Evolutionary conservation across 2,797 vertebrate species (phyloP), one percentile per base, ranked within the genome.

Genomic region (Urosaurus nigricauda): DNA sequence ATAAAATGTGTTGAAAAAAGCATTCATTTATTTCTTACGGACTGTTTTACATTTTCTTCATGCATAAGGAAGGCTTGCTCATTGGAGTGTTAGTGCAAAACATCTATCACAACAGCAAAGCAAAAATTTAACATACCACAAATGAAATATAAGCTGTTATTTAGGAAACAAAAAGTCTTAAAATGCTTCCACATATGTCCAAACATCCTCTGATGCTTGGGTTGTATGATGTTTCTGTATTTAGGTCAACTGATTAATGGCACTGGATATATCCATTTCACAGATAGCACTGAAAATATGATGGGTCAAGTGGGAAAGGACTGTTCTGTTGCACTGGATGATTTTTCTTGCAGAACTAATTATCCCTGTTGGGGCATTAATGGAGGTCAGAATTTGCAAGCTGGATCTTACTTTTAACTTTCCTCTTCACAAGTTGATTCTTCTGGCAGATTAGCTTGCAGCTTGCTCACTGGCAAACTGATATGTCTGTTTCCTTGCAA

Each of bases 311-410:
- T 35, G 47, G 11, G 43, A 3, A 14, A 13, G 37, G 97, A 91
- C 94, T 97, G 94, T 96, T 95, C 95, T 96, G 96, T 97, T 97
- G 97, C 94, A 95, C 95, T 94, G 93, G 94, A 97, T 98, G 96
- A 98, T 98, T 98, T 97, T 91, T 95, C 94, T 97, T 97, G 96
- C 95, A 97, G 95, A 95, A 95, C 93, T 98, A 98, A 98, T 98
- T 98, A 97, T 97, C 93, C 96, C 97, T 96, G 93, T 11, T 93
- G 97, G 97, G 97, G 96, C 95, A 86, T 89, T 96, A 94, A 95
- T 93, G 84, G 91, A 93, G 90, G 90, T 93, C 82, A 95, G 92
- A 94, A 93, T 92, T 92, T 82, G 91, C 94, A 94, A 91, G 32
- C 40, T 90, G 84, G 89, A 90, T 94, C 87, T 90, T 90, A 40